Base-by-base conservation (phyloP, 2,113 vertebrate species). In the Apus apus region DNA sequence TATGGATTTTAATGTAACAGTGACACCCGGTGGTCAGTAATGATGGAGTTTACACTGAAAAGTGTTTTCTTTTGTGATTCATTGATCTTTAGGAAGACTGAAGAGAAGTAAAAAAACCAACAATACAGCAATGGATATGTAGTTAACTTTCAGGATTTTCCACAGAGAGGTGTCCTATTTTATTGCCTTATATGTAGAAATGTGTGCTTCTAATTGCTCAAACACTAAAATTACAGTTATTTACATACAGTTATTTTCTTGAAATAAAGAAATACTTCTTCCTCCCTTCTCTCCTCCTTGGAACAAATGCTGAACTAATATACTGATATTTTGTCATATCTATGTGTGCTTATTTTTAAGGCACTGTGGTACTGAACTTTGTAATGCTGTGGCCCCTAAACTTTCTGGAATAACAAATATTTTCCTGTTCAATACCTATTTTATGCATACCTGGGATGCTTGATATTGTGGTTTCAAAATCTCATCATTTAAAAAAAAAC, bases 21-120 rank as follows among this genome's bases (percentile, higher is more conserved):
- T 96, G 98, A 97, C 98, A 97, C 96, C 98, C 70, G 90, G 97
- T 98, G 98, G 98, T 84, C 50, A 58, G 8, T 85, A 53, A 43
- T 56, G 65, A 86, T 83, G 76, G 17, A 13, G 21, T 85, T 80
- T 36, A 46, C 32, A 32, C 40, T 61, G 56, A 75, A 83, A 18
- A 27, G 13, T 8, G 15, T 57, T 81, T 75, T 66, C 11, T 70
- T 93, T 70, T 27, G 38, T 71, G 38, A 29, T n/a, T 9, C 6
- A 1, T 56, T 85, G 40, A 38, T 46, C 27, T 76, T 75, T 71
- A 74, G 34, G 29, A 85, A 64, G 46, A 77, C 19, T 4, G 0
- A 15, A 66, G 32, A 68, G 48, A 65, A 91, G 67, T 74, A 78
- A 34, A 25, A 91, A 19, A 38, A 38, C 8, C 8, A 38, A 38